Percentiles rank a stretch among this genome's conserved stretches.
Evolutionary conservation across 2,113 vertebrate species (phyloP).

Genomic region (Mirza zaza): DNA sequence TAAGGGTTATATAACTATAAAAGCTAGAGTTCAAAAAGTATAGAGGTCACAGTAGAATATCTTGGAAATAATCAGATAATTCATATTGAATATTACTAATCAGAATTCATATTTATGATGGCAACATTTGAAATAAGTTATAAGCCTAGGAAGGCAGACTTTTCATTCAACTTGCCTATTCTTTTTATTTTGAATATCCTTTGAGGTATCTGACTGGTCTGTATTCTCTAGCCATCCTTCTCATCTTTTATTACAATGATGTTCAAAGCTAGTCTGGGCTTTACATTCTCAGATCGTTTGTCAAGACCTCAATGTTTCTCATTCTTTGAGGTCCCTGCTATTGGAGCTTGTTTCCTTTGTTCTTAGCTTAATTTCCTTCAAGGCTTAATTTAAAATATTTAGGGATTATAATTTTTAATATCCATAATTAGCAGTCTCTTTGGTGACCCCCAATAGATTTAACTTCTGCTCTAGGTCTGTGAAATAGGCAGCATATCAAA

Average conservation of each 20-base stretch:
- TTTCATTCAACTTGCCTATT: not conserved
- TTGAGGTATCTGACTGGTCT: not conserved
- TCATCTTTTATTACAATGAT: not conserved
- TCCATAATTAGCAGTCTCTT: not conserved
- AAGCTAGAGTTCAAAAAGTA: not conserved
- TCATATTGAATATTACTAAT: not conserved
- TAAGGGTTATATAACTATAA: not conserved
- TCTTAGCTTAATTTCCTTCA: not conserved
- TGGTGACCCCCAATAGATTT: not conserved
- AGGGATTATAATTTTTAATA: not conserved
- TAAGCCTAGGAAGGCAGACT: not conserved
- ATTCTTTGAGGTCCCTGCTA: not conserved
- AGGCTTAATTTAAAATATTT: constrained; percentile 14
- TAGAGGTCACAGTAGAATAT: not conserved
- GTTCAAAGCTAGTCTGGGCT: not conserved
- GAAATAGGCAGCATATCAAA: not conserved
- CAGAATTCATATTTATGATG: not conserved
- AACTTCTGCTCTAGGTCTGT: not conserved
- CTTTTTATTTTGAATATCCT: not conserved
- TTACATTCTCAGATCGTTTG: not conserved
- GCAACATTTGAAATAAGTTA: not conserved
- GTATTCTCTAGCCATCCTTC: not conserved
- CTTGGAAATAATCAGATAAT: not conserved
- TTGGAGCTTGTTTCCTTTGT: not conserved
- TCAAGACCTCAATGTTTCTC: not conserved